These are phyloP conservation scores for Melipona quadrifasciata DNA, from an alignment of 1,140 invertebrate genomes.

Conservation along the genomic window DNA sequence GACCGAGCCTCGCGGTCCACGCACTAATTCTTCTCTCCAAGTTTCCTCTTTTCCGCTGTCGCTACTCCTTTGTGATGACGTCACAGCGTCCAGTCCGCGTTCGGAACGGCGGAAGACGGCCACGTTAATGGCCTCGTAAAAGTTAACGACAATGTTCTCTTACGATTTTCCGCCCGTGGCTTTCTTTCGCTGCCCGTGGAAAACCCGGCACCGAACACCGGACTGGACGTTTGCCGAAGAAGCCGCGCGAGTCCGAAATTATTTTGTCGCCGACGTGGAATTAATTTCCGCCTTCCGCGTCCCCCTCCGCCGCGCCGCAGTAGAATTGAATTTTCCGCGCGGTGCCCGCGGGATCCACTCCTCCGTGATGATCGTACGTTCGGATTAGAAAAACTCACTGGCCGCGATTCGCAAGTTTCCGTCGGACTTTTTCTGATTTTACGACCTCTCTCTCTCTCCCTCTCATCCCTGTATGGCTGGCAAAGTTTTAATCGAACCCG, in stretches of 20 bases:
- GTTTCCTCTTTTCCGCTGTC: constrained; percentile 57
- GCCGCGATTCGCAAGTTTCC: constrained; percentile 51
- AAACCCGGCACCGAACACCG: constrained; percentile 34
- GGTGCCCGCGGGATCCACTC: constrained; percentile 40
- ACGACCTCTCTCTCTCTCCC: not conserved
- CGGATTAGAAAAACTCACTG: constrained; percentile 60
- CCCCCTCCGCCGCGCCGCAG: constrained; percentile 26
- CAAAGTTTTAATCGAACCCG: constrained; percentile 43
- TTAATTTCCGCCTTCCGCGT: constrained; percentile 71
- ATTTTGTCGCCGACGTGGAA: constrained; percentile 76
- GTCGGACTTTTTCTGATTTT: constrained; percentile 47
- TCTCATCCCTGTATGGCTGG: not conserved
- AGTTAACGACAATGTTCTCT: constrained; percentile 81
- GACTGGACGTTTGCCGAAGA: constrained; percentile 47
- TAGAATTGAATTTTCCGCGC: constrained; percentile 54
- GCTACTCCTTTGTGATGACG: constrained; percentile 72
- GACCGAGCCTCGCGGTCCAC: constrained; percentile 40
- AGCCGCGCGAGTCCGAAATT: constrained; percentile 71
- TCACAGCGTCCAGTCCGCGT: constrained; percentile 74
- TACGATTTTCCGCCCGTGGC: constrained; percentile 70
- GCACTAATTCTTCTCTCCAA: constrained; percentile 72
- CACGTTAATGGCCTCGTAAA: constrained; percentile 81
- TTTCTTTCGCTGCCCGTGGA: constrained; percentile 35
- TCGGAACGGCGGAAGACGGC: constrained; percentile 74
- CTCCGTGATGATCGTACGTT: constrained; percentile 40